A percentile compares a stretch with the other conserved stretches of the same genome.
Conservation (phyloP, 2,888 invertebrate genomes). For the Hymenopus coronatus region DNA sequence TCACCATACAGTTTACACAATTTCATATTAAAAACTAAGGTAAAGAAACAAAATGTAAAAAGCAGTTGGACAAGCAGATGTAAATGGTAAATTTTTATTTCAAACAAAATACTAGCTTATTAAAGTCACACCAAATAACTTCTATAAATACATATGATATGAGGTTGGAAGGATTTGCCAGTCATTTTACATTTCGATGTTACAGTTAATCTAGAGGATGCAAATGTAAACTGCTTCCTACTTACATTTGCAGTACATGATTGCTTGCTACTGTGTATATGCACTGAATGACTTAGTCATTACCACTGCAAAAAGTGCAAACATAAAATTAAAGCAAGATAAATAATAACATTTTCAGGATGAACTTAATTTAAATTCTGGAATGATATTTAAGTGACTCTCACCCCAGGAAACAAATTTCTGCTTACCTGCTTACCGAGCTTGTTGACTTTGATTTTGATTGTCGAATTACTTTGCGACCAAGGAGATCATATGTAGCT, state of each 20-base stretch:
- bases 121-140: not conserved
- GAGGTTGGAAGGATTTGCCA: not conserved
- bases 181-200: not conserved
- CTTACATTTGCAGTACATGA: not conserved
- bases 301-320: slow-evolving; percentile 1
- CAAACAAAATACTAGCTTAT: not conserved
- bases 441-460: not conserved
- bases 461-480: slow-evolving; percentile 32
- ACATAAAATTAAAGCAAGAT: not conserved
- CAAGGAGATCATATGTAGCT: slow-evolving; percentile 36
- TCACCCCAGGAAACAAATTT: not conserved
- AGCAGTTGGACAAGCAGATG: too few species aligned
- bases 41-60: too few species aligned
- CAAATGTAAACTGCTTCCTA: not conserved
- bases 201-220: not conserved
- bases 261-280: not conserved
- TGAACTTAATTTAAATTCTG: not conserved
- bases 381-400: not conserved
- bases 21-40: not conserved
- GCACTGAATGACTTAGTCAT: not conserved
- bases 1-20: not conserved
- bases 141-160: not conserved
- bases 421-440: not conserved
- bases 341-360: not conserved
- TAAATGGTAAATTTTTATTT: not conserved